Conservation (phyloP, 2,888 invertebrate species). For the Eristalis tenax region DNA sequence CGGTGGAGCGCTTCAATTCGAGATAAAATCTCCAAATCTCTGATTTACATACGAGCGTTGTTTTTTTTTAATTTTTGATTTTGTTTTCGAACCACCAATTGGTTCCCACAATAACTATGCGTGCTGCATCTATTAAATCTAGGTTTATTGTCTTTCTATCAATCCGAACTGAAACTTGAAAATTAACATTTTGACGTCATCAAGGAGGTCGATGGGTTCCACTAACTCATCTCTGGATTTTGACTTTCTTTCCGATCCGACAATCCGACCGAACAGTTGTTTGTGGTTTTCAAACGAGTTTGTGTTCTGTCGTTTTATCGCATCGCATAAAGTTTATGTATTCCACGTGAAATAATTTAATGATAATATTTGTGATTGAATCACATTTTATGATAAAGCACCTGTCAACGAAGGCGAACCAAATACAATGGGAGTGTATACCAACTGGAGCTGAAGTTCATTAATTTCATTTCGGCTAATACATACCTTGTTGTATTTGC, state of each 20-base stretch:
- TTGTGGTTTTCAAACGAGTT: neutral
- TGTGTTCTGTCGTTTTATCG: neutral
- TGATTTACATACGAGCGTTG: conserved; percentile 17
- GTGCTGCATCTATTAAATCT: conserved; percentile 25
- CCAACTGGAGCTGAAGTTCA: neutral
- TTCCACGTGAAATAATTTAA: neutral
- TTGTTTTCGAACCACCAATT: neutral
- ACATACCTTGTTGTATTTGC: conserved; percentile 14
- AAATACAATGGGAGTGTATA: neutral
- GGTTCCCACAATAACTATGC: conserved; percentile 36
- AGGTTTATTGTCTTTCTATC: neutral
- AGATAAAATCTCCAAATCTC: conserved; percentile 21
- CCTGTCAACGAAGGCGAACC: neutral
- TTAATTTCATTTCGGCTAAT: neutral
- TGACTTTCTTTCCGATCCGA: neutral
- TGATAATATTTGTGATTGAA: neutral
- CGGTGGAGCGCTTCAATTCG: conserved; percentile 16
- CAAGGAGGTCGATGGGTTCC: neutral
- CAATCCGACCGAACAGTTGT: neutral
- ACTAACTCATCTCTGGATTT: neutral
- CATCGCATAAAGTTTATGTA: neutral
- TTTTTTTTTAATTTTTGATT: neutral
- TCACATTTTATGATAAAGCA: neutral
- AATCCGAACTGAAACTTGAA: neutral
- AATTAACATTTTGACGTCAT: conserved; percentile 32